phyloP scores from a whole-genome alignment of 2,113 vertebrate genomes.

The Oxygymnocypris stewartii region DNA sequence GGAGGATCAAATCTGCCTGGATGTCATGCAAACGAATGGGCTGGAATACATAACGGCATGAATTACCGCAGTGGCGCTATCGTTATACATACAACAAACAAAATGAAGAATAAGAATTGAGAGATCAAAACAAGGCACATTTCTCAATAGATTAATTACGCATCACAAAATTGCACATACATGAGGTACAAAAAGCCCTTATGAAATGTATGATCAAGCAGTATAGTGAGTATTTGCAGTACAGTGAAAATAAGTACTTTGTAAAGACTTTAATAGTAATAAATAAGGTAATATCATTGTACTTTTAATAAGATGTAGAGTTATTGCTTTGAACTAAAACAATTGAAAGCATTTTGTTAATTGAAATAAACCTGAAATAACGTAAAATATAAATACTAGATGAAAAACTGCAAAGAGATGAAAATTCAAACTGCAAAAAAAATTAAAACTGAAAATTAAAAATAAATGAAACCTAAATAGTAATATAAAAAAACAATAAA shows the following conservation, averaged over 20 bases:
- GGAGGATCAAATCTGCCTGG: conserved; percentile 28
- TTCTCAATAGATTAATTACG: background rate
- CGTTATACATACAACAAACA: background rate
- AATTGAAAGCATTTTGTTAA: background rate
- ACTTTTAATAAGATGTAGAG: no score
- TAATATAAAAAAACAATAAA: background rate
- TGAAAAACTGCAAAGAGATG: background rate
- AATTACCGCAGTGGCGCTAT: conserved; percentile 13
- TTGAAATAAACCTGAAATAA: background rate
- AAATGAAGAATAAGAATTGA: background rate
- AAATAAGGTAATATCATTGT: background rate
- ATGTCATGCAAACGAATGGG: conserved; percentile 40
- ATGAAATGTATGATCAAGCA: background rate
- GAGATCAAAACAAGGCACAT: background rate
- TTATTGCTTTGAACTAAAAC: background rate
- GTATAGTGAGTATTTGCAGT: background rate
- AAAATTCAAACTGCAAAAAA: background rate
- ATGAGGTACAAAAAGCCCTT: background rate
- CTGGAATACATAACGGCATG: conserved; percentile 8
- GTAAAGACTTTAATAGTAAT: background rate
- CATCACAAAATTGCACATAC: background rate
- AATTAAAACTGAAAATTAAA: background rate
- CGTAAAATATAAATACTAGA: background rate
- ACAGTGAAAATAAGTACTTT: background rate
- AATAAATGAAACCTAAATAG: background rate